These are phyloP conservation scores for Tychaedon coryphoeus DNA, from an alignment of 2,113 vertebrate genomes.

Conservation along the genomic window DNA sequence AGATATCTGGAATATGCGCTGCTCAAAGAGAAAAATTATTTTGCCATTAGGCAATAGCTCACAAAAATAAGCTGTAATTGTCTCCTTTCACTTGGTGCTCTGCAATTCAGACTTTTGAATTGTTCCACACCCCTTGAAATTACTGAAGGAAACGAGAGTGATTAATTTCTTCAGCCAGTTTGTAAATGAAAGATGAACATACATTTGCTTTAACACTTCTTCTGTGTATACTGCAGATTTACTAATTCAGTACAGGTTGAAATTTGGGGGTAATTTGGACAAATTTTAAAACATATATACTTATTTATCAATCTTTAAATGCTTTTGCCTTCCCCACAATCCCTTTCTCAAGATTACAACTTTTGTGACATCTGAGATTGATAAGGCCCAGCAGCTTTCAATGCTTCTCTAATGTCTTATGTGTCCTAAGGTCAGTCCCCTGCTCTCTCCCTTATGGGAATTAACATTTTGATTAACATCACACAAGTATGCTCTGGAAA, in stretches of 20 bases:
- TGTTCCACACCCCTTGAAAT: neutral
- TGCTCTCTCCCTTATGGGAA: neutral
- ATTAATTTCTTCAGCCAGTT: slow-evolving; percentile 21
- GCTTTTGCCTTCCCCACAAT: neutral
- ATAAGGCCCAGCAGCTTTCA: neutral
- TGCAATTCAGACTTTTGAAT: slow-evolving; percentile 28
- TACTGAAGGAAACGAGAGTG: slow-evolving; percentile 17
- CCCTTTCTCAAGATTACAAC: neutral
- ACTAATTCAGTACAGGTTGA: neutral
- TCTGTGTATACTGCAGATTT: neutral
- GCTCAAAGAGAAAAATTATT: slow-evolving; percentile 39
- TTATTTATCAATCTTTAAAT: neutral
- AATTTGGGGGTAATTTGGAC: neutral
- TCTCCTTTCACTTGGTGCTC: neutral
- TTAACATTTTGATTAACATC: neutral
- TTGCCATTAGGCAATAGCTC: slow-evolving; percentile 23
- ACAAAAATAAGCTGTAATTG: slow-evolving; percentile 15
- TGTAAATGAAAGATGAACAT: neutral
- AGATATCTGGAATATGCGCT: slow-evolving; percentile 52
- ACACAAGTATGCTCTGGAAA: neutral
- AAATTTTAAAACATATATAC: neutral
- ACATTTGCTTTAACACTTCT: neutral
- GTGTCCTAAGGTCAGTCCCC: neutral
- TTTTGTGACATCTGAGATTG: neutral
- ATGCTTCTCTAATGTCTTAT: neutral